phyloP scores from a whole-genome alignment of 2,113 vertebrate species.

The Hemiscyllium ocellatum region DNA sequence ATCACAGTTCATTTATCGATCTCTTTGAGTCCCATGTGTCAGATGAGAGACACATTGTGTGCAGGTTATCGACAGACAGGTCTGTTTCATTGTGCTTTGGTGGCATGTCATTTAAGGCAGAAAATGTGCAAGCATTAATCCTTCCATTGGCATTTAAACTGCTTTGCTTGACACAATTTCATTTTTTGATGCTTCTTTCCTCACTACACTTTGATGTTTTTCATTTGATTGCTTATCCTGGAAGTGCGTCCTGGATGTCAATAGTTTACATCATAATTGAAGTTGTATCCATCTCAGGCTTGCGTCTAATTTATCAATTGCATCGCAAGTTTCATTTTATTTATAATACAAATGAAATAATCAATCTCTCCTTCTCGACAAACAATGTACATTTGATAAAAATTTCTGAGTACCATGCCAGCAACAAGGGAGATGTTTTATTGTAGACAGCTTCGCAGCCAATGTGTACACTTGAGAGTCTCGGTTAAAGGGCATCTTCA shows the following conservation, averaged over 20 bases:
- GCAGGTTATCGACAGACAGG: background rate
- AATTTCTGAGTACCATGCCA: conserved; percentile 37
- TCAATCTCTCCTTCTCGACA: conserved; percentile 54
- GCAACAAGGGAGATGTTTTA: conserved; percentile 47
- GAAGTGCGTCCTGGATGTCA: conserved; percentile 42
- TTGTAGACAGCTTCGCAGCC: conserved; percentile 47
- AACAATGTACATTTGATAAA: conserved; percentile 46
- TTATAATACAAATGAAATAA: conserved; percentile 57
- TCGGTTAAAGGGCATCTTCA: conserved; percentile 48
- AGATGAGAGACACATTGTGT: background rate
- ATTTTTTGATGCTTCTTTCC: background rate
- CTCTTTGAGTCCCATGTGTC: background rate
- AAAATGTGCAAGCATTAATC: background rate
- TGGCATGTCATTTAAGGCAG: background rate
- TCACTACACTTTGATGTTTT: background rate
- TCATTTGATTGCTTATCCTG: background rate
- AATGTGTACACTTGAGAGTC: conserved; percentile 51
- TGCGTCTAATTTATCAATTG: conserved; percentile 58
- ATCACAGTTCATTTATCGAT: background rate
- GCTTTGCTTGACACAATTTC: background rate
- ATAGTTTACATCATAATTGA: conserved; percentile 57
- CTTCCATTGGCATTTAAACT: background rate
- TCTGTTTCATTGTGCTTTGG: background rate
- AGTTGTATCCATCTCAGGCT: conserved; percentile 50
- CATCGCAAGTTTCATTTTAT: conserved; percentile 56